Percentiles rank a stretch among this genome's conserved stretches.
Conservation (phyloP, 2,888 invertebrate species). For the Schizaphis graminum region DNA sequence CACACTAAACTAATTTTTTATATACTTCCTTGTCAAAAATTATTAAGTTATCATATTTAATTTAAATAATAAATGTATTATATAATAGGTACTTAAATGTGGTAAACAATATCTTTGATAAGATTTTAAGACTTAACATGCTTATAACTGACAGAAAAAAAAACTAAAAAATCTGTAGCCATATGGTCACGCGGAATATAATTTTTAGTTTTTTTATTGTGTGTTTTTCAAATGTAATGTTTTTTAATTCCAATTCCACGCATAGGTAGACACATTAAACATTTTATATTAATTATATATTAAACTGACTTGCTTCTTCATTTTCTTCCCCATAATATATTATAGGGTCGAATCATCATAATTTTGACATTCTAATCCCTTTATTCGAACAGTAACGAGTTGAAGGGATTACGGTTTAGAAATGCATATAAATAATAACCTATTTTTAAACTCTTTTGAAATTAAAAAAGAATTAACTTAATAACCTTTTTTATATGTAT, state of each 20-base stretch:
- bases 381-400: neutral
- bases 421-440: conserved; percentile 1
- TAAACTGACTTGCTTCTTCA: neutral
- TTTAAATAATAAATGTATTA: neutral
- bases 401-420: neutral
- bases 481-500: neutral
- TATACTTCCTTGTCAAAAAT: neutral
- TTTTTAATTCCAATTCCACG: conserved; percentile 2
- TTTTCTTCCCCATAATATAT: neutral
- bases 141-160: neutral
- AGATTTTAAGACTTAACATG: neutral
- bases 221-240: neutral
- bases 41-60: neutral
- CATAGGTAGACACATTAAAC: neutral
- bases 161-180: neutral
- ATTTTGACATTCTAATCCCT: conserved; percentile 30
- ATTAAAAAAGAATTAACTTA: neutral
- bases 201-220: neutral
- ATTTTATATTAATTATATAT: neutral
- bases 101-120: neutral
- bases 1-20: neutral
- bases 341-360: neutral
- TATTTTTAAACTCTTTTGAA: conserved; percentile 3
- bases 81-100: neutral
- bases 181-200: neutral